Evolutionary conservation across 92 coral and sea anemone species (phyloP).

Genomic region (Umimayanthus chanpuru): DNA sequence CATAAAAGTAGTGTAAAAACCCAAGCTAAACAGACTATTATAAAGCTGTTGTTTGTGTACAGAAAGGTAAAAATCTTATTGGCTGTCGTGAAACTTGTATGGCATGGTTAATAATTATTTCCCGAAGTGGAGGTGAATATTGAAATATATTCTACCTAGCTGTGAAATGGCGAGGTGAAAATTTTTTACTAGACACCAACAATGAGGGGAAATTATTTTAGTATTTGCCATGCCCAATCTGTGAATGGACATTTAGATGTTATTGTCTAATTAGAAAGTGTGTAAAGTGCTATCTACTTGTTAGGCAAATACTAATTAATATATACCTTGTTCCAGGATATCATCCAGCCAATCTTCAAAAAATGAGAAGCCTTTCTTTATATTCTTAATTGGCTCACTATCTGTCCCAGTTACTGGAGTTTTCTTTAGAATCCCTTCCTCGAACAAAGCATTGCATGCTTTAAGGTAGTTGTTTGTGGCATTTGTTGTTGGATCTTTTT

Average conservation of each 20-base stretch:
- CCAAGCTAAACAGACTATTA: constrained; percentile 7
- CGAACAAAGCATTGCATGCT: constrained; percentile 61
- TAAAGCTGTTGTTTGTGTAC: constrained; percentile 2
- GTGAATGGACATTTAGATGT: too few species aligned
- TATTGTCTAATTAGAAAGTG: too few species aligned
- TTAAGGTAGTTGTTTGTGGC: constrained; percentile 49
- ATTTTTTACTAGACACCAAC: too few species aligned
- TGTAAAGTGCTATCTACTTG: neutral
- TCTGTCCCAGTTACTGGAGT: constrained; percentile 40
- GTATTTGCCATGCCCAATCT: too few species aligned
- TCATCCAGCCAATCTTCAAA: constrained; percentile 50
- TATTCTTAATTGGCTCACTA: constrained; percentile 46
- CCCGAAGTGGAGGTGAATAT: too few species aligned
- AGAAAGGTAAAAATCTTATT: neutral
- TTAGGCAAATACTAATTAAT: neutral
- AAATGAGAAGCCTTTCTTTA: constrained; percentile 52
- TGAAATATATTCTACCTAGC: too few species aligned
- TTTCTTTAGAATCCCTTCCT: constrained; percentile 53
- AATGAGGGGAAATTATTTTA: too few species aligned
- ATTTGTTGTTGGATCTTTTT: constrained; percentile 28
- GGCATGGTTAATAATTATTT: neutral
- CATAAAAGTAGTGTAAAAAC: constrained; percentile 14
- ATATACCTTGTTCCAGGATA: constrained; percentile 33
- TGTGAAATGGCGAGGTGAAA: too few species aligned
- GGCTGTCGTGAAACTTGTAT: constrained; percentile 3